Conservation (phyloP, 1,140 invertebrate species). For the Oedothorax gibbosus region DNA sequence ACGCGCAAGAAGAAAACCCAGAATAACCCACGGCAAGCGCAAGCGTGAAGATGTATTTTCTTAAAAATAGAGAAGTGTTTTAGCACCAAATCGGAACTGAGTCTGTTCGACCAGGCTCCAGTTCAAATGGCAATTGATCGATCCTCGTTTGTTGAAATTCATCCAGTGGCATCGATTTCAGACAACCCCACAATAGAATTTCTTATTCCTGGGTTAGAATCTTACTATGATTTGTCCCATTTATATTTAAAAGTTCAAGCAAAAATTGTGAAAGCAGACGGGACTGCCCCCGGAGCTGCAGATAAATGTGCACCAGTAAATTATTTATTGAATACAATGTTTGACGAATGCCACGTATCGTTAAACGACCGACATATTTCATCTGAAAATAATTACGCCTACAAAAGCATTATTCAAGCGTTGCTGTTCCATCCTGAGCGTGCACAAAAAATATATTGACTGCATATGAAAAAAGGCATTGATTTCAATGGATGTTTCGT, state of each 20-base stretch:
- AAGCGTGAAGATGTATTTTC: not conserved
- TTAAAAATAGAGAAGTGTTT: not conserved
- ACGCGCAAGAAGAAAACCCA: not conserved
- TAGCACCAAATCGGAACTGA: not conserved
- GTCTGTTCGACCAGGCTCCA: not conserved
- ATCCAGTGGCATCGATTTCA: slow-evolving; percentile 6
- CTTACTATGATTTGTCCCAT: not conserved
- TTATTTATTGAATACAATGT: slow-evolving; percentile 6
- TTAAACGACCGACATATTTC: not conserved
- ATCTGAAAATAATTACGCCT: not conserved
- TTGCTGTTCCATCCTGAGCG: not conserved
- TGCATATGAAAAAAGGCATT: not conserved
- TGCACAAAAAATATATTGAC: not conserved
- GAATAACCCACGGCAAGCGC: not conserved
- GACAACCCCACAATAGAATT: not conserved
- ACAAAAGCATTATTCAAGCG: not conserved
- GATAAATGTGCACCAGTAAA: not conserved
- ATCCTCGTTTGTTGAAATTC: not conserved
- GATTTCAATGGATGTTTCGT: too few relatives aligned
- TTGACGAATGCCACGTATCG: not conserved
- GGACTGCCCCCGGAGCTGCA: not conserved
- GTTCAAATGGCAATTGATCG: slow-evolving; percentile 1
- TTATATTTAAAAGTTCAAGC: not conserved
- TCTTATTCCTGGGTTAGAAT: not conserved
- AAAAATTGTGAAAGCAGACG: slow-evolving; percentile 4